Conservation (phyloP, 1,140 invertebrate species). For the Cephus cinctus region DNA sequence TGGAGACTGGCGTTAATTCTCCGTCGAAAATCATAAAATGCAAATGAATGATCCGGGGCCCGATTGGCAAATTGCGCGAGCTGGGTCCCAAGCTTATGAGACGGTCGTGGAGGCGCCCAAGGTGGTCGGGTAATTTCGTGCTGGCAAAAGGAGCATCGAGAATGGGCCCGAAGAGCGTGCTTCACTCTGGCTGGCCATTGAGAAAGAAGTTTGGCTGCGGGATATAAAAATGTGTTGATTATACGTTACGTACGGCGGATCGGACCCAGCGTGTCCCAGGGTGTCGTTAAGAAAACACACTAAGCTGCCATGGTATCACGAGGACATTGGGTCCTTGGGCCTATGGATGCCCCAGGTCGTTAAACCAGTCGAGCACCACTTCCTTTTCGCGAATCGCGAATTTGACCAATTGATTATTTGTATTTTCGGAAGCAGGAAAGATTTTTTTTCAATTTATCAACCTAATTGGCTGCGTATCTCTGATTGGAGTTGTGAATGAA, state of each 20-base stretch:
- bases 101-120: slow-evolving; percentile 48
- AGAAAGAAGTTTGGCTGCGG: slow-evolving; percentile 49
- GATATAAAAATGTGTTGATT: slow-evolving; percentile 59
- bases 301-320: too few species aligned
- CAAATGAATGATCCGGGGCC: slow-evolving; percentile 45
- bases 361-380: slow-evolving; percentile 9
- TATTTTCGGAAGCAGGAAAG: neutral
- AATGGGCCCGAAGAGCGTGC: slow-evolving; percentile 29
- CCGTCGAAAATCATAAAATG: slow-evolving; percentile 55
- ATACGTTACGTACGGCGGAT: slow-evolving; percentile 43
- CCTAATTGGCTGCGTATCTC: neutral
- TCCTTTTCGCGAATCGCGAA: slow-evolving; percentile 6
- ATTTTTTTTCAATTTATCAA: neutral
- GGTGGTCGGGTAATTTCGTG: slow-evolving; percentile 56
- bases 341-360: neutral
- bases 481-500: too few species aligned
- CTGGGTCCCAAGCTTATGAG: slow-evolving; percentile 31
- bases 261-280: slow-evolving; percentile 31
- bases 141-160: slow-evolving; percentile 13
- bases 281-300: slow-evolving; percentile 51
- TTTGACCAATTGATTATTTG: neutral
- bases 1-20: slow-evolving; percentile 43
- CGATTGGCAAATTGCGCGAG: slow-evolving; percentile 56
- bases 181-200: slow-evolving; percentile 41
- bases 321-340: neutral